phyloP scores from a whole-genome alignment of 2,113 vertebrate species.

The Pedionomus torquatus region DNA sequence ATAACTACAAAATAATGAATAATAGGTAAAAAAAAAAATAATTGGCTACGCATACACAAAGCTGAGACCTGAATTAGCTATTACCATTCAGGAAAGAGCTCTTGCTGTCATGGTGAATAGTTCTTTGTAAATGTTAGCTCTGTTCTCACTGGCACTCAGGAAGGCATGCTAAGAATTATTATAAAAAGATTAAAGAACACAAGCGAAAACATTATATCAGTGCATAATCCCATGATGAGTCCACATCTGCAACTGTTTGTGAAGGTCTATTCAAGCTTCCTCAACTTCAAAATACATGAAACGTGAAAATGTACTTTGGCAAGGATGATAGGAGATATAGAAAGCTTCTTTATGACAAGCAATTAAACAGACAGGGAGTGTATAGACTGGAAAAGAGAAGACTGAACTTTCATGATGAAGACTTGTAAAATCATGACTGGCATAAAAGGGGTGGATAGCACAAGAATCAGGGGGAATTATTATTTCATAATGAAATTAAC shows the following conservation, averaged over 20 bases:
- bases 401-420: neutral
- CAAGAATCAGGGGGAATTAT: neutral
- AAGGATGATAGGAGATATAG: neutral
- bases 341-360: neutral
- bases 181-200: neutral
- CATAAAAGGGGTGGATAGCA: neutral
- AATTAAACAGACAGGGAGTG: neutral
- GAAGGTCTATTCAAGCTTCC: neutral
- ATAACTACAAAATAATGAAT: neutral
- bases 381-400: neutral
- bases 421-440: neutral
- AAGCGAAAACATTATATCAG: neutral
- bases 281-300: neutral
- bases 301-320: neutral
- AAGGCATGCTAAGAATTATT: neutral
- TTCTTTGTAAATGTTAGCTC: constrained; percentile 16
- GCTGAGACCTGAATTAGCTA: neutral
- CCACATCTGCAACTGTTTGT: neutral
- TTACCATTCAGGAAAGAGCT: neutral
- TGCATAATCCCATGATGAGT: neutral
- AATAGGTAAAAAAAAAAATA: neutral
- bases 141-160: neutral
- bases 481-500: neutral
- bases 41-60: neutral
- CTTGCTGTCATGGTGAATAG: neutral